Evolutionary conservation across 2,113 vertebrate species (phyloP), one percentile per base, ranked within the genome.

Genomic region (Dunckerocampus dactyliophorus): DNA sequence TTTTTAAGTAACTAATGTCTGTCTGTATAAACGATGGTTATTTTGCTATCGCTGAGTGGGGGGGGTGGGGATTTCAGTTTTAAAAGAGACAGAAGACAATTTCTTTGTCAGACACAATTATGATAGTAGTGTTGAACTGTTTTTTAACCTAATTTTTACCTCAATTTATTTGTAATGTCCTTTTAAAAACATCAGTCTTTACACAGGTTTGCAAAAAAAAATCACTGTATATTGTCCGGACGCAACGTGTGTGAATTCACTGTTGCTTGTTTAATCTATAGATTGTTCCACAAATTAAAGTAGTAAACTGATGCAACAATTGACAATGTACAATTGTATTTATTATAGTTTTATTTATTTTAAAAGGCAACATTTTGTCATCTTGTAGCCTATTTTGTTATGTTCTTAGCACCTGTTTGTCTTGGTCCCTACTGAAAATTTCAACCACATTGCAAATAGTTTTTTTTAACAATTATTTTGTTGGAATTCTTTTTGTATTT

Each of bases 311-410:
- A 70, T 75, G 49, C 69, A 63, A 70, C 68, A 71, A 72, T 49
- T 65, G 54, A 62, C 19, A 57, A 47, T 17, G 66, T 62, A 34
- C 34, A 11, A 21, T 71, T 77, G 1, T 78, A 81, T 88, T 85
- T 86, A 85, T 86, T 84, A 3, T 65, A 47, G 58, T 61, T 21
- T 67, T 85, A 82, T 84, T 85, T 84, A 76, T 87, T 85, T 72
- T 69, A 52, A 69, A 63, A 65, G 69, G 59, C 62, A 81, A 49
- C 12, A 11, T 59, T 66, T 65, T 72, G 10, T 24, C 45, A 47
- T 62, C 16, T 39, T 7, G 52, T 59, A 28, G 21, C 52, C 51
- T 70, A 50, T 71, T 74, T 75, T 74, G 21, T 39, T 47, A 70
- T 78, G 45, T 56, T 77, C 70, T 62, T 54, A 67, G 46, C 66